Conservation (phyloP, 2,888 invertebrate species). For the Caenorhabditis afra region DNA sequence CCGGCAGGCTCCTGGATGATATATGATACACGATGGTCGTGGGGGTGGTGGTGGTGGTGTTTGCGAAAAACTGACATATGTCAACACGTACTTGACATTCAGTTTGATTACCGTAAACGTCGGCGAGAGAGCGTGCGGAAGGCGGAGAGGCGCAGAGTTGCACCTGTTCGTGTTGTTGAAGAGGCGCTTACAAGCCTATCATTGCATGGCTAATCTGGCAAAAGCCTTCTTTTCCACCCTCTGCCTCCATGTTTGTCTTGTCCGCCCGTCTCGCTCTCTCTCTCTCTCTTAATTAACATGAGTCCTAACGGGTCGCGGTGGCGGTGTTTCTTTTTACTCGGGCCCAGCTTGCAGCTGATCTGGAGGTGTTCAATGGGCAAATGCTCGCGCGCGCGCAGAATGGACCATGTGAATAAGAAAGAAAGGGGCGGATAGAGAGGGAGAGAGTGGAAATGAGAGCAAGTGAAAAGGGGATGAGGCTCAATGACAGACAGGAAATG, state of each 20-base stretch:
- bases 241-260: conserved; percentile 44
- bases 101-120: conserved; percentile 49
- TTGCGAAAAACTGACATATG: conserved; percentile 55
- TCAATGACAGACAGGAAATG: conserved; percentile 59
- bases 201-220: conserved; percentile 52
- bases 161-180: conserved; percentile 58
- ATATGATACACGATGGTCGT: conserved; percentile 55
- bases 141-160: conserved; percentile 28
- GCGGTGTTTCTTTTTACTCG: conserved; percentile 45
- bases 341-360: neutral
- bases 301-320: neutral
- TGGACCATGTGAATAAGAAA: too few relatives aligned
- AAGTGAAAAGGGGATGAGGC: conserved; percentile 2
- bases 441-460: neutral
- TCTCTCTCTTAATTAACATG: conserved; percentile 50
- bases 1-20: conserved; percentile 22
- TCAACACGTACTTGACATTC: conserved; percentile 61
- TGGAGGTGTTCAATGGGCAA: conserved; percentile 11
- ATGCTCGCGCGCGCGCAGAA: too few relatives aligned
- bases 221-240: conserved; percentile 15
- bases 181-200: conserved; percentile 59
- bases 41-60: conserved; percentile 13
- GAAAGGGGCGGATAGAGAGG: conserved; percentile 14
- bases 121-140: neutral
- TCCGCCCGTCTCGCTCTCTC: neutral